A percentile compares a stretch with the other conserved stretches of the same genome.
Evolutionary conservation across 1,140 invertebrate species (phyloP).

Genomic region (Drosophila nigromelanica): DNA sequence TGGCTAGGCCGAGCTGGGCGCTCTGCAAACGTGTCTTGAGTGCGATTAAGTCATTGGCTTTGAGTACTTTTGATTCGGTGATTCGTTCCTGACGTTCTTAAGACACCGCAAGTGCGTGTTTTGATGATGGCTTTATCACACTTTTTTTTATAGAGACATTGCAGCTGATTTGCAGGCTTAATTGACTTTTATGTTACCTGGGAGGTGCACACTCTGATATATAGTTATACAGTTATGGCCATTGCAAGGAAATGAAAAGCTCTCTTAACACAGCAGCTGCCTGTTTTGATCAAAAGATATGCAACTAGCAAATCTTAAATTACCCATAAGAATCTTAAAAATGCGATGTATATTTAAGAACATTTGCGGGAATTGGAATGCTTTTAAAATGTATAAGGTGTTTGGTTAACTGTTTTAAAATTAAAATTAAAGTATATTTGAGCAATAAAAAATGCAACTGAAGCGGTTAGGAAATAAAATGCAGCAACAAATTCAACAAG

Average conservation of each 20-base stretch:
- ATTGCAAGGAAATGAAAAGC: conserved; percentile 18
- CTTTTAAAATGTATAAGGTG: not conserved
- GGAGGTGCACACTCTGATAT: conserved; percentile 19
- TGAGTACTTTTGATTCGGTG: conserved; percentile 38
- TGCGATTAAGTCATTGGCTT: conserved; percentile 66
- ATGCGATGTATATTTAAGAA: not conserved
- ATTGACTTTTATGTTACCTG: conserved; percentile 61
- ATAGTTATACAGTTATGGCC: conserved; percentile 13
- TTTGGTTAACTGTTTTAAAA: not conserved
- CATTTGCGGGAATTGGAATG: not conserved
- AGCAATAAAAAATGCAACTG: too few species aligned
- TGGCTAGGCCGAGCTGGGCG: not conserved
- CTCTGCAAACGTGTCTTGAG: conserved; percentile 9
- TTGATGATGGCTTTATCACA: conserved; percentile 58
- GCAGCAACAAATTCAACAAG: too few species aligned
- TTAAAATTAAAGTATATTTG: not conserved
- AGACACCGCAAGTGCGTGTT: conserved; percentile 59
- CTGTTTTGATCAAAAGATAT: not conserved
- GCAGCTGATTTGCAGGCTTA: conserved; percentile 38
- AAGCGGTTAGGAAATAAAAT: too few species aligned
- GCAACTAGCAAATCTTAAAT: not conserved
- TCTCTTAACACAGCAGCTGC: not conserved
- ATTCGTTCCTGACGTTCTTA: conserved; percentile 49
- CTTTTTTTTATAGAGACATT: conserved; percentile 48
- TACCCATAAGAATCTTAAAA: conserved; percentile 8